Conservation (phyloP, 2,113 vertebrate species). For the Pao palembangensis region DNA sequence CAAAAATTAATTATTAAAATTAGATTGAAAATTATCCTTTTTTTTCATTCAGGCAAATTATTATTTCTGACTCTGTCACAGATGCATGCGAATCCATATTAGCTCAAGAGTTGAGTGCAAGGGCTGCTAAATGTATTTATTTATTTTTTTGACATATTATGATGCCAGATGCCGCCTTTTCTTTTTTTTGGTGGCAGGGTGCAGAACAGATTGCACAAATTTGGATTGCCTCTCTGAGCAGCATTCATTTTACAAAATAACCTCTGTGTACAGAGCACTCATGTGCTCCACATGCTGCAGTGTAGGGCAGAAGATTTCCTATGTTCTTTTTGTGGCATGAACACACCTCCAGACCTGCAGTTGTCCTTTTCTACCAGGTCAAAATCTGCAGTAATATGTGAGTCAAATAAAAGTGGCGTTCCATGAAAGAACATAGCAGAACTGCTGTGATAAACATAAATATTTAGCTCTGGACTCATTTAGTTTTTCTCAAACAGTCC, state of each 20-base stretch:
- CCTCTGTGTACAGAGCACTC: conserved; percentile 28
- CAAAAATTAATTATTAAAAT: neutral
- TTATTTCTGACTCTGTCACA: conserved; percentile 37
- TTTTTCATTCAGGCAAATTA: conserved; percentile 18
- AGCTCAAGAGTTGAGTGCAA: conserved; percentile 31
- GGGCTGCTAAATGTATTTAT: conserved; percentile 12
- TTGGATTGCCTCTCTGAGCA: conserved; percentile 17
- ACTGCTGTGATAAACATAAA: too few species aligned
- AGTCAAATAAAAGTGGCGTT: neutral
- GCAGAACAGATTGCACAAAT: conserved; percentile 27
- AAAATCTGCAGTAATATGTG: too few species aligned
- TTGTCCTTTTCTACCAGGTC: neutral
- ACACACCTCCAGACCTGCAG: neutral
- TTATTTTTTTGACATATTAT: conserved; percentile 26
- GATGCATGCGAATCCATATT: conserved; percentile 52
- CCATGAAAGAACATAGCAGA: neutral
- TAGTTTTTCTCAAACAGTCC: neutral
- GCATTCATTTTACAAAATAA: conserved; percentile 29
- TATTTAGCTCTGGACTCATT: too few species aligned
- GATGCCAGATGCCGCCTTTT: conserved; percentile 28
- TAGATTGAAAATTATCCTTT: too few species aligned
- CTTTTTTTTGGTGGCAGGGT: conserved; percentile 13
- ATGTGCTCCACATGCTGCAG: conserved; percentile 26
- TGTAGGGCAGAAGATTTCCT: conserved; percentile 6
- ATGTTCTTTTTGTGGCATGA: conserved; percentile 13